Evolutionary conservation across 2,797 vertebrate genomes (phyloP).

Genomic region (Helarctos malayanus): DNA sequence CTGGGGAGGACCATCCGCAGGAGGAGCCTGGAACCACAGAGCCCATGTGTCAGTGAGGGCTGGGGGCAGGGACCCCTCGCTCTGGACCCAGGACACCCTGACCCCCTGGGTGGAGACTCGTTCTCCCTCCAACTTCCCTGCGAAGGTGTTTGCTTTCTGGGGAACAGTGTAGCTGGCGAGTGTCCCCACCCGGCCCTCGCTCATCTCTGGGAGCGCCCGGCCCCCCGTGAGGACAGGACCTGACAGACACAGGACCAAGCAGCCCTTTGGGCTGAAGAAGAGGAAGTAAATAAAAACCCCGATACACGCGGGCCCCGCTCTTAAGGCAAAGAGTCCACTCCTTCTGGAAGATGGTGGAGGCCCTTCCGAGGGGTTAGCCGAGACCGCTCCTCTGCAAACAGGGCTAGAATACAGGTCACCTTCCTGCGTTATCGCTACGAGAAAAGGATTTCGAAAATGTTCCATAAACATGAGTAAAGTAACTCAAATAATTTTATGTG

Average conservation of each 20-base stretch:
- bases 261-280: too few relatives aligned
- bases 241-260: too few relatives aligned
- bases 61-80: not conserved
- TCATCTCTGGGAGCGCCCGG: not conserved
- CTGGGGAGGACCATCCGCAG: fast-evolving
- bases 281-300: not conserved
- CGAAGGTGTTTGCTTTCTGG: not conserved
- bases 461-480: too few relatives aligned
- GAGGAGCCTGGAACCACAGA: not conserved
- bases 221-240: not conserved
- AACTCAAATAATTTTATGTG: too few relatives aligned
- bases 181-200: fast-evolving
- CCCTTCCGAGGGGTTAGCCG: fast-evolving
- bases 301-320: fast-evolving
- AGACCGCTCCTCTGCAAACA: fast-evolving
- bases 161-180: fast-evolving
- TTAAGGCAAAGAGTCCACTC: not conserved
- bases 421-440: fast-evolving
- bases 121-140: not conserved
- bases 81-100: not conserved
- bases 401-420: not conserved
- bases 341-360: fast-evolving
- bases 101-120: not conserved
- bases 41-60: fast-evolving
- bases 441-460: not conserved